Conservation (phyloP, 2,797 vertebrate species). For the Oreortyx pictus region DNA sequence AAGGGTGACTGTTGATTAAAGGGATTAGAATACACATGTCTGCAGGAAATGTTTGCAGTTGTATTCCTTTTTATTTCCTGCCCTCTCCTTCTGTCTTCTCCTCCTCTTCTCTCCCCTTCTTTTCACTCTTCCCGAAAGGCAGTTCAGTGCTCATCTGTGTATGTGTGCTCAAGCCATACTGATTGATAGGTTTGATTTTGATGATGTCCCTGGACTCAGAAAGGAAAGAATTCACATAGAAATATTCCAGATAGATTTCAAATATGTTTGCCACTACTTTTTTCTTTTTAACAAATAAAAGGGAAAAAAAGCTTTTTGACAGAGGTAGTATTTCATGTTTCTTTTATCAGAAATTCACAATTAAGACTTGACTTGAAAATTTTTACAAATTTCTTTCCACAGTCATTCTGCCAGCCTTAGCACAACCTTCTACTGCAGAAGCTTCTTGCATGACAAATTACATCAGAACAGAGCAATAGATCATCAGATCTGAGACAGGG, state of each 20-base stretch:
- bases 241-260: neutral
- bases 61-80: neutral
- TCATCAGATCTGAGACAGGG: neutral
- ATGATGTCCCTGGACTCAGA: neutral
- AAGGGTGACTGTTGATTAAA: neutral
- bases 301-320: neutral
- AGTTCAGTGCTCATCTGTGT: accelerated
- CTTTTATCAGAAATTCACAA: neutral
- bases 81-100: neutral
- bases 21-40: neutral
- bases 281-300: neutral
- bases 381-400: neutral
- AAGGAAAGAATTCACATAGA: neutral
- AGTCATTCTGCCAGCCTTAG: neutral
- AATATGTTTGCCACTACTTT: neutral
- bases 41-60: neutral
- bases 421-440: neutral
- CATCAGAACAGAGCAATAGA: neutral
- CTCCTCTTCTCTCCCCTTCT: neutral
- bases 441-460: neutral
- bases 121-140: neutral
- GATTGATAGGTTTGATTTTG: neutral
- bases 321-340: neutral
- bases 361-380: neutral
- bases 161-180: neutral